Percentiles rank a stretch among this genome's conserved stretches.
phyloP scores from a whole-genome alignment of 1,140 invertebrate genomes.

The Yoshiicerus persimilis region DNA sequence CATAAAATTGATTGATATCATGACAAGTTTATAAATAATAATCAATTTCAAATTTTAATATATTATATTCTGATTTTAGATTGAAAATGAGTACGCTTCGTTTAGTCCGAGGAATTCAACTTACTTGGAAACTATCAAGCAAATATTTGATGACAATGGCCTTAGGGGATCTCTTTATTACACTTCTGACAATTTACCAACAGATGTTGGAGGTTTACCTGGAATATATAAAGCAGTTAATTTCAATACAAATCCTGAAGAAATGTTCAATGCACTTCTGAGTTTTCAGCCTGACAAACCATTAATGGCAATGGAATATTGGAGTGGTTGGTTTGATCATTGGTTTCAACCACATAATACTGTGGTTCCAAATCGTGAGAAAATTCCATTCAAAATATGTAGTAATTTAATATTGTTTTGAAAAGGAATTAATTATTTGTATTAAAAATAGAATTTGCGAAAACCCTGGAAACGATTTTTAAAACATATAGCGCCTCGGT shows the following conservation, averaged over 20 bases:
- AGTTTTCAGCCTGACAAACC: conserved; percentile 47
- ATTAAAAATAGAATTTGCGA: background rate
- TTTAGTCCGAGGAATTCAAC: background rate
- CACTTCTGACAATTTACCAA: conserved; percentile 4
- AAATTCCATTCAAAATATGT: background rate
- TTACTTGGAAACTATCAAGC: conserved; percentile 2
- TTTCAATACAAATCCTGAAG: conserved; percentile 31
- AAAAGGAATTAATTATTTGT: background rate
- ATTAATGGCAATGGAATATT: conserved; percentile 57
- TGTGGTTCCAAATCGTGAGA: background rate
- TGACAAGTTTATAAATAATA: background rate
- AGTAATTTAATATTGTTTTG: background rate
- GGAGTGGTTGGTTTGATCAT: conserved; percentile 56
- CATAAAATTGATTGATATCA: background rate
- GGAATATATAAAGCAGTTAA: conserved; percentile 38
- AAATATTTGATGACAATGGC: background rate
- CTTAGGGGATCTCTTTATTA: background rate
- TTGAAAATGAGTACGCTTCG: conserved; percentile 30
- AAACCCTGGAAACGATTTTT: background rate
- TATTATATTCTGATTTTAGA: too few relatives aligned
- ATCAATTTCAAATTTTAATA: background rate
- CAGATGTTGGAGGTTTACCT: background rate
- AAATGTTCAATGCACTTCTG: conserved; percentile 15
- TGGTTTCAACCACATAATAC: conserved; percentile 34
- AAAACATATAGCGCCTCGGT: background rate